Base-by-base conservation (phyloP, 2,888 invertebrate genomes). In the Eubasilissa splendida region DNA sequence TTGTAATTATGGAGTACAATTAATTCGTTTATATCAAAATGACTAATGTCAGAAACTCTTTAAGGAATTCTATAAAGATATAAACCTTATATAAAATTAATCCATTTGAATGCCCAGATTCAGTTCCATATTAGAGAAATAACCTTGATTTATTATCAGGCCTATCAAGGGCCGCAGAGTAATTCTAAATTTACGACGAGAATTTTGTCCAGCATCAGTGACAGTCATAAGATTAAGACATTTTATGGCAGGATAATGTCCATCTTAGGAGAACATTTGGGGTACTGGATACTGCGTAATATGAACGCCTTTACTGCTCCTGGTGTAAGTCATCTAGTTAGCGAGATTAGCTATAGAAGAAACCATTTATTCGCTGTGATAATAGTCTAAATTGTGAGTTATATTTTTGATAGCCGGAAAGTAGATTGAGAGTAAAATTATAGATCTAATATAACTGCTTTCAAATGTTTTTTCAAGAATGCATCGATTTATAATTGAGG, bases 191-290 rank as follows among this genome's bases (percentile, higher is more conserved):
- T 60, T 42, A 60, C 11, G 58, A 50, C 50, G 58, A 75, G 56
- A 33, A 73, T 73, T 73, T 56, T 73, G 75, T 75, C 75, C 75
- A 14, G 60, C 50, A n/a, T 31, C 54, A 22, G 54, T 12, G 50
- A 68, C 50, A 31, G 12, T 60, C 33, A 73, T 58, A 54, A 75
- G 59, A 22, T 60, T 75, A 60, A 75, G 60, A 60, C 75, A 60
- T 75, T 75, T 75, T 75, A 75, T 75, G 60, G 60, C 54, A 31
- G 75, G 75, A 75, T 75, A 59, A 74, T 60, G 33, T 42, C 42
- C 50, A n/a, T 12, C 52, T 70, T 70, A 53, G 70, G n/a, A 53
- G 33, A 65, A 7, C 42, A 58, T 58, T 58, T n/a, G 58, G 58
- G 11, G 22, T 63, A 14, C 22, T 14, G 63, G 42, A 42, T n/a